Evolutionary conservation across 2,888 invertebrate genomes (phyloP), one percentile per base, ranked within the genome.

Genomic region (Ormia ochracea): DNA sequence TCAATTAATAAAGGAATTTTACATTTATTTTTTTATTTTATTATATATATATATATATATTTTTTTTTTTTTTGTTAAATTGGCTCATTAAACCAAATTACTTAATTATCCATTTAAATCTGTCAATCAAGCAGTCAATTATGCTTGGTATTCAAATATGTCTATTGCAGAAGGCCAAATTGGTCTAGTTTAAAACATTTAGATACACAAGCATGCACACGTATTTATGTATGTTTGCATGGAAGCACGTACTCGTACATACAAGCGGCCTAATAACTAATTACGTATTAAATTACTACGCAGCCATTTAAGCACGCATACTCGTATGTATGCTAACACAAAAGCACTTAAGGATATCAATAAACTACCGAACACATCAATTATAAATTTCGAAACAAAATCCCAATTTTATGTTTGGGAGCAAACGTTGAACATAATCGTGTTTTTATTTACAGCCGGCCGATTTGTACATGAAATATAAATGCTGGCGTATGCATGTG

Each of bases 281-380:
- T 68, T 61, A 45, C 61, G 58, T 68, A 68, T 54, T 45, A 61
- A 68, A 76, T 45, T n/a, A n/a, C 21, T 19, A 68, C 33, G 56
- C 43, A 54, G 19, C 14, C 10, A 31, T 5, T 21, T 21, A 31
- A 19, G 19, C 41, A 43, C 66, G 43, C 41, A 66, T 14, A n/a
- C n/a, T n/a, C n/a, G n/a, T n/a, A n/a, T n/a, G n/a, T n/a, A 33
- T 41, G 23, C 1, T 2, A 48, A 12, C 2, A 2, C 23, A 14
- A 9, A 6, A 4, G 9, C 28, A 54, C n/a, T 10, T 19, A 66
- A 50, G 26, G 36, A 65, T 41, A 41, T 4, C 12, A 12, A 12
- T 21, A 54, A 4, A 50, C 23, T 41, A 48, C 48, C 43, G 12
- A 23, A 56, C 54, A 63, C 31, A 31, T 61, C 19, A 7, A 52